Conservation (phyloP, 37 sponge, comb jelly and placozoan genomes). For the Cliona cf. orientalis region DNA sequence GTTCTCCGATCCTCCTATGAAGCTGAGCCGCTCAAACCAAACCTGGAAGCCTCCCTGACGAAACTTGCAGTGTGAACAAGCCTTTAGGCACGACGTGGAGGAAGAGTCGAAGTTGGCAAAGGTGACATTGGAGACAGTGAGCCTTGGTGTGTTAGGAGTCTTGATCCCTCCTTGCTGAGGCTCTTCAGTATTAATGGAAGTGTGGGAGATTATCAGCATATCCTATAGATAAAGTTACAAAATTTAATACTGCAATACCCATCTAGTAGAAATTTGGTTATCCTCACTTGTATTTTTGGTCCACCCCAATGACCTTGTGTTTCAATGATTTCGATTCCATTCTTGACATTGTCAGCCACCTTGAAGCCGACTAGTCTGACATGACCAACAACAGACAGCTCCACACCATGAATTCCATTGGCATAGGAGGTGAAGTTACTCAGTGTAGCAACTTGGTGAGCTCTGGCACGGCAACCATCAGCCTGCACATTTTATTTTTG, state of each 20-base stretch:
- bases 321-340: constrained; percentile 87
- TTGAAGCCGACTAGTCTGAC: constrained; percentile 78
- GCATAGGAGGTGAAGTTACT: constrained; percentile 75
- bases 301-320: constrained; percentile 79
- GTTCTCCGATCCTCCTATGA: constrained; percentile 51
- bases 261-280: too few species aligned
- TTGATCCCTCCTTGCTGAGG: constrained; percentile 81
- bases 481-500: too few species aligned
- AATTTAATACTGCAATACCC: too few species aligned
- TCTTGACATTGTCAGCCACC: constrained; percentile 82
- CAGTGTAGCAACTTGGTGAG: constrained; percentile 52
- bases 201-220: constrained; percentile 75
- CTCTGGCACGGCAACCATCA: constrained; percentile 55
- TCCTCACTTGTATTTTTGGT: constrained; percentile 61
- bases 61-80: constrained; percentile 88
- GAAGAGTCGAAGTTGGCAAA: constrained; percentile 82
- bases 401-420: constrained; percentile 92
- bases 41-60: constrained; percentile 89
- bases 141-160: constrained; percentile 65
- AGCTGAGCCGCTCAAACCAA: constrained; percentile 69
- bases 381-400: constrained; percentile 85
- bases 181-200: constrained; percentile 46
- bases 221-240: too few species aligned
- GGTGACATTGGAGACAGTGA: constrained; percentile 87
- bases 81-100: constrained; percentile 59